Evolutionary conservation across 2,888 invertebrate species (phyloP).

Genomic region (Piscicola geometra): DNA sequence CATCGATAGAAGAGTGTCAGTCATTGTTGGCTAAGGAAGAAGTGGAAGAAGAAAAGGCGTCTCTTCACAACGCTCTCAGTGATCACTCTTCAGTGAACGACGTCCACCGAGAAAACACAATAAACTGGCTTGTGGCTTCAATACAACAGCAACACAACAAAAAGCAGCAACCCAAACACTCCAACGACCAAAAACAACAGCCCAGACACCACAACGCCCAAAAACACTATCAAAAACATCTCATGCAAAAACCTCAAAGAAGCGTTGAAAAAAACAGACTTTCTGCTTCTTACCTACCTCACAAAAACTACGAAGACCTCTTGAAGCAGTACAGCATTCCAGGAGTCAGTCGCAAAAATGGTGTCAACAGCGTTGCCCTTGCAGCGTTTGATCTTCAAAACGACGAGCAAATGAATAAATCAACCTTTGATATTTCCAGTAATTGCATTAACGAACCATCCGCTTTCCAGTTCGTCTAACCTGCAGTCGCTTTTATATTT

Average conservation of each 20-base stretch:
- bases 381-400: constrained; percentile 35
- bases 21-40: neutral
- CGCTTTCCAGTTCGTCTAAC: constrained; percentile 13
- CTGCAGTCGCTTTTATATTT: too few species aligned
- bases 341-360: constrained; percentile 28
- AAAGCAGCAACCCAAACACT: neutral
- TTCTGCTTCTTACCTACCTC: neutral
- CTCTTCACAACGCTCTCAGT: neutral
- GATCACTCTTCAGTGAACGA: neutral
- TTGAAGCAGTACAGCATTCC: constrained; percentile 23
- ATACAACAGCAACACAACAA: neutral
- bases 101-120: neutral
- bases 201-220: neutral
- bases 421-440: constrained; percentile 1
- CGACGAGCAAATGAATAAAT: constrained; percentile 23
- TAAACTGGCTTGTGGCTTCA: neutral
- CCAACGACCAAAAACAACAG: neutral
- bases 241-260: neutral
- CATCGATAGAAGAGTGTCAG: too few species aligned
- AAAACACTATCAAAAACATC: neutral
- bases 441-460: neutral
- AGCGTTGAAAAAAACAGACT: neutral
- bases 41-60: neutral
- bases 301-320: constrained; percentile 6
- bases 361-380: constrained; percentile 33